Conservation (phyloP, 23 tunicate species). For the Trididemnum clinides region DNA sequence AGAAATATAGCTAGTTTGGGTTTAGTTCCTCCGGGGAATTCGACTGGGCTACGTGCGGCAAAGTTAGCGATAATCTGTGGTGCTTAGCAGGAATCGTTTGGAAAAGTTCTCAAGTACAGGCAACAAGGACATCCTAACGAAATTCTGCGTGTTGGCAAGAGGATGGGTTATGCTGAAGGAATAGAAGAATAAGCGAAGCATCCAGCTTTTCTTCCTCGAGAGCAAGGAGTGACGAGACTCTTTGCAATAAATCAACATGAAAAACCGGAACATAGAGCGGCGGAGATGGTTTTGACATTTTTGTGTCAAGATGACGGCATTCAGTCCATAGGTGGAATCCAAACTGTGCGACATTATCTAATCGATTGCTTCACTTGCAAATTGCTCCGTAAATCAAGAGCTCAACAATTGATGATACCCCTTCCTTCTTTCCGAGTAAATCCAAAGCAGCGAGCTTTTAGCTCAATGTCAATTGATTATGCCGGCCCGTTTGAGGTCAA, state of each 20-base stretch:
- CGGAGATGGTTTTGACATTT: background rate
- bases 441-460: background rate
- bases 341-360: background rate
- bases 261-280: background rate
- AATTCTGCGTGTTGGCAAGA: background rate
- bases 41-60: no score
- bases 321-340: background rate
- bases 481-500: background rate
- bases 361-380: background rate
- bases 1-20: no score
- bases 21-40: no score
- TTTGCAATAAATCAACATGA: background rate
- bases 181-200: background rate
- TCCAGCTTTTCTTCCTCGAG: background rate
- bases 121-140: no score
- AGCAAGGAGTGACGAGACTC: background rate
- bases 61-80: no score
- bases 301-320: background rate
- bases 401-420: background rate
- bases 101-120: no score
- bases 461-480: no score
- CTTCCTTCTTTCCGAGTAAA: background rate
- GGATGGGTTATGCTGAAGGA: background rate
- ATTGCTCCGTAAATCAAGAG: background rate
- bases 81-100: no score